These are phyloP conservation scores for Notoglanidium macrostoma DNA, from an alignment of 2,797 vertebrate genomes.

Conservation along the genomic window DNA sequence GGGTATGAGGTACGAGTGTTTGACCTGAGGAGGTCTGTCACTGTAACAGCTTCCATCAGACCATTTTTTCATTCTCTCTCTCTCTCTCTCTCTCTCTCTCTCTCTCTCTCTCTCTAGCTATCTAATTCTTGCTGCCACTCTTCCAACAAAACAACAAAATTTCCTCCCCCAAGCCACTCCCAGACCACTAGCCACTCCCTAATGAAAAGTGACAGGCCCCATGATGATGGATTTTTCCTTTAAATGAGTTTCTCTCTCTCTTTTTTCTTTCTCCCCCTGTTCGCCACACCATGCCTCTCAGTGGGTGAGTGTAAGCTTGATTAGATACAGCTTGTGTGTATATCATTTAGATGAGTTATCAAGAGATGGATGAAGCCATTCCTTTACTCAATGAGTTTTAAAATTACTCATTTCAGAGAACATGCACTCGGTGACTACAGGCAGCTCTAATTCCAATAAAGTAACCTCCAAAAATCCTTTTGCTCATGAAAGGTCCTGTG, in stretches of 20 bases:
- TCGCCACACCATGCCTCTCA: neutral
- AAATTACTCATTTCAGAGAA: constrained; percentile 16
- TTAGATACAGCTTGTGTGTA: constrained; percentile 7
- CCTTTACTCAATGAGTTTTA: constrained; percentile 4
- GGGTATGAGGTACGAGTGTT: constrained; percentile 51
- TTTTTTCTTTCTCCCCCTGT: constrained; percentile 20
- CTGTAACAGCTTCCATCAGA: constrained; percentile 43
- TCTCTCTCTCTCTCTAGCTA: constrained; percentile 5
- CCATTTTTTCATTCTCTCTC: neutral
- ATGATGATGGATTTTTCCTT: constrained; percentile 47
- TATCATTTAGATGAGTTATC: constrained; percentile 25
- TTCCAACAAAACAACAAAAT: constrained; percentile 35
- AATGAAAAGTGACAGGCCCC: constrained; percentile 59
- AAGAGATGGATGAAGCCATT: neutral
- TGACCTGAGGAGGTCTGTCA: constrained; percentile 54
- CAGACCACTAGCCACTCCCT: constrained; percentile 50
- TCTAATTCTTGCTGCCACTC: neutral
- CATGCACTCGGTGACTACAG: neutral
- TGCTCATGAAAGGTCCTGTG: constrained; percentile 1
- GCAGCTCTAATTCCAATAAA: constrained; percentile 26
- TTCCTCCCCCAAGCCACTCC: constrained; percentile 45
- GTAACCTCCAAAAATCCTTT: constrained; percentile 8
- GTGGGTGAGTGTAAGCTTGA: neutral
- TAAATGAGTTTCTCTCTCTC: constrained; percentile 38
- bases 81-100: neutral